phyloP scores from a whole-genome alignment of 1,140 invertebrate species.

The Panonychus citri region DNA sequence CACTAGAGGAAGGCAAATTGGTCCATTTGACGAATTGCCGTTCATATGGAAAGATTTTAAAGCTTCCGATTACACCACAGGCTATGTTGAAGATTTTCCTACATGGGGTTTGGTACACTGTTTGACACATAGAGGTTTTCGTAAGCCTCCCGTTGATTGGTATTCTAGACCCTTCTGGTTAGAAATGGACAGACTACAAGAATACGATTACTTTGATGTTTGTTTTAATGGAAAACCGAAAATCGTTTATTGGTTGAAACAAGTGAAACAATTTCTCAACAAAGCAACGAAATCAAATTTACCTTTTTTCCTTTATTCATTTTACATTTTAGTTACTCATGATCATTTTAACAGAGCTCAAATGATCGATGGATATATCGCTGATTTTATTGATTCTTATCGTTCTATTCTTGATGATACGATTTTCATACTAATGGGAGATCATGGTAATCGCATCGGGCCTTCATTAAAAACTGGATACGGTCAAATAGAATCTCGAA shows the following conservation, averaged over 20 bases:
- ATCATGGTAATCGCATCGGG: slow-evolving; percentile 9
- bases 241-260: slow-evolving; percentile 12
- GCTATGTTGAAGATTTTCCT: slow-evolving; percentile 50
- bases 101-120: slow-evolving; percentile 56
- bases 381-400: slow-evolving; percentile 3
- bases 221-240: slow-evolving; percentile 11
- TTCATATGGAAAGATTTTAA: slow-evolving; percentile 23
- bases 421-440: slow-evolving; percentile 8
- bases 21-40: slow-evolving; percentile 7
- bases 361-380: slow-evolving; percentile 5
- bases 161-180: slow-evolving; percentile 43
- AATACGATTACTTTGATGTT: not conserved
- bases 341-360: slow-evolving; percentile 9
- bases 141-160: slow-evolving; percentile 49
- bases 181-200: slow-evolving; percentile 5
- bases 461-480: slow-evolving; percentile 14
- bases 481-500: slow-evolving; percentile 19
- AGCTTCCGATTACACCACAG: slow-evolving; percentile 45
- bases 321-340: slow-evolving; percentile 8
- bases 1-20: not conserved
- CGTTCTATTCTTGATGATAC: slow-evolving; percentile 2
- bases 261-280: slow-evolving; percentile 15
- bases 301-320: slow-evolving; percentile 12
- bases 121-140: slow-evolving; percentile 32
- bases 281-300: slow-evolving; percentile 13